These are phyloP conservation scores for Gryllus bimaculatus DNA, from an alignment of 1,140 invertebrate genomes.

Conservation along the genomic window DNA sequence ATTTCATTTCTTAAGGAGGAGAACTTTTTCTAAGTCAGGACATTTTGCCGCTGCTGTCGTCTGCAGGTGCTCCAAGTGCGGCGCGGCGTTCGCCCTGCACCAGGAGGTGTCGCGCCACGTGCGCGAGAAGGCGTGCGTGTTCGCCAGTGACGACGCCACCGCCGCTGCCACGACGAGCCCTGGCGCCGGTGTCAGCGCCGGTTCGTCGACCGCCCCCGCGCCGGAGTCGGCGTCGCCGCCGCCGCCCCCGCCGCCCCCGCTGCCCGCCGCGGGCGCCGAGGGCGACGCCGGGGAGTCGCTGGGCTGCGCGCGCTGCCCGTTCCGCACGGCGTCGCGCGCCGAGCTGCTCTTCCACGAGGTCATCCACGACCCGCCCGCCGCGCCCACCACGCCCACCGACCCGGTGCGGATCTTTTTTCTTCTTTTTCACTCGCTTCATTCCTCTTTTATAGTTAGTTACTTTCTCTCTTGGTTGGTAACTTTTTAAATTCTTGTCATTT, in stretches of 20 bases:
- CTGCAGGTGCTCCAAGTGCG: constrained; percentile 54
- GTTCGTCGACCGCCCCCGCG: too few species aligned
- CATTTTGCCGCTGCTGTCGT: too few species aligned
- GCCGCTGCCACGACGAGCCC: neutral
- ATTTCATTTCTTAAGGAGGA: too few species aligned
- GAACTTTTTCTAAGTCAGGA: too few species aligned
- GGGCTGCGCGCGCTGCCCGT: constrained; percentile 9
- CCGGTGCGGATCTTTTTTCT: too few species aligned
- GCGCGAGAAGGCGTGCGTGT: constrained; percentile 29
- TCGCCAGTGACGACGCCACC: neutral
- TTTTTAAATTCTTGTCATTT: too few species aligned
- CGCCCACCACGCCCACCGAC: constrained; percentile 28
- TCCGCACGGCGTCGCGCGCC: constrained; percentile 35
- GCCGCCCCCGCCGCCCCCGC: too few species aligned
- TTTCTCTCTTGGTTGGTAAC: too few species aligned
- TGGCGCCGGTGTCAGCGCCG: neutral
- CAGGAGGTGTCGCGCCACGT: constrained; percentile 64
- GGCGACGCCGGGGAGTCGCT: neutral
- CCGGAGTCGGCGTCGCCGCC: too few species aligned
- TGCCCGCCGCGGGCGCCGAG: neutral
- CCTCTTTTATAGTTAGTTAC: too few species aligned
- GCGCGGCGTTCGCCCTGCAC: constrained; percentile 51
- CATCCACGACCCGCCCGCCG: constrained; percentile 40
- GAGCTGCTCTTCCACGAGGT: constrained; percentile 56
- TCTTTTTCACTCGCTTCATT: too few species aligned